Evolutionary conservation across 2,888 invertebrate species (phyloP), one percentile per base, ranked within the genome.

Genomic region (Hecatera dysodea): DNA sequence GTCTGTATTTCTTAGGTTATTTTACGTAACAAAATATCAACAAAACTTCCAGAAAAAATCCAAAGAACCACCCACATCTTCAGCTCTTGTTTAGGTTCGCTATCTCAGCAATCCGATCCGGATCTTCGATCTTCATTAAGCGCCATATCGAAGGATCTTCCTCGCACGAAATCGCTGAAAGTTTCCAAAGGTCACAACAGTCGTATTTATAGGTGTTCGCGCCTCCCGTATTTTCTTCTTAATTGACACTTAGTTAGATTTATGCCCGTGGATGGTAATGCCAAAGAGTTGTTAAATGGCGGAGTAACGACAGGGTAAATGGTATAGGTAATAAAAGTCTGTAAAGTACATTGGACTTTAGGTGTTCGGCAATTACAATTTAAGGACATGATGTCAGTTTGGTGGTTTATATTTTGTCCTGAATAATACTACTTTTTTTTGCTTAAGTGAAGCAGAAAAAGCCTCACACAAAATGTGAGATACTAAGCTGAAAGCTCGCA

Each of bases 201-300:
- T 75, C 69, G 81, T 87, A 86, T 88, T 88, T 88, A 87, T 86
- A 81, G 87, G 81, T 79, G 71, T 86, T 80, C 84, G 83, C 82
- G 87, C 84, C 81, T 86, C 85, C 80, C 89, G 87, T 90, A 89
- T 90, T 90, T 86, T 89, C 90, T 88, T 83, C 88, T 88, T 90
- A 91, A 91, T 90, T 91, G 90, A 90, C 90, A 90, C 87, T 90
- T 87, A 89, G 88, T 86, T 88, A 88, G 90, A 91, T 90, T 90
- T 90, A 91, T 90, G 88, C 61, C 69, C 75, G 75, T 71, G 82
- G 86, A 86, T 87, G 82, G 81, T 81, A 71, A 75, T 67, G 53
- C 70, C 82, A 84, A 75, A 85, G 87, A 86, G 72, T 76, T 68
- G 56, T 55, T 75, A 57, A 68, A 62, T 44, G 64, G 27, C 12